Base-by-base conservation (phyloP, 2,797 vertebrate genomes). In the Tauraco hartlaubi region DNA sequence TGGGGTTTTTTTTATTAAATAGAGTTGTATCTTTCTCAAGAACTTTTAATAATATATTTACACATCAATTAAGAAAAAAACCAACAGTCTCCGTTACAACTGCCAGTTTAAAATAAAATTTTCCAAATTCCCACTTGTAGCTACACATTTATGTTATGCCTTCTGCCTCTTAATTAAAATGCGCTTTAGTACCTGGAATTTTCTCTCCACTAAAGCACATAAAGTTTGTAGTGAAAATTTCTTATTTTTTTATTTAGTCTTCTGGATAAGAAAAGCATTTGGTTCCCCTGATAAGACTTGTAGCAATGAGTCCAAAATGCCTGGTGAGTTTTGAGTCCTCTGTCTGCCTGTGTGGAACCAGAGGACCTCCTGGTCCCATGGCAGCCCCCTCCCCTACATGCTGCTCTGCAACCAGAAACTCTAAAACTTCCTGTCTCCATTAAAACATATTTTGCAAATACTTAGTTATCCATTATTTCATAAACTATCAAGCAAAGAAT, bases 221-320 rank as follows among this genome's bases (percentile, higher is more conserved):
- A 28, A 13, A 51, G 18, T 79, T 88, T 74, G n/a, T 20, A 67
- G 25, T 35, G 33, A 71, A 77, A 75, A 59, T 11, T 71, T 88
- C 10, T 41, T 7, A 23, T 35, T 44, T 69, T 58, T 88, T 43
- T 3, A 23, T 74, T 77, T 71, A 39, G 22, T 74, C 20, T 71
- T 90, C 62, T 71, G 69, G 51, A 20, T 84, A 78, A 84, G 52
- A 78, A 86, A 72, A 84, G 20, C 43, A 56, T 58, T 77, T 56
- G 8, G 3, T 90, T 86, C 31, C 39, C 21, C 29, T 48, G 4
- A 37, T 41, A 88, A 69, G 49, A 22, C 64, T 31, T 43, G 22
- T 49, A 88, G 66, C 44, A 78, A 25, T 61, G 37, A 92, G 41
- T 20, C 49, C 48, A 10, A 90, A 74, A 56, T 1, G 2, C 17